These are phyloP conservation scores for Camptogramma bilineatum DNA, from an alignment of 2,888 invertebrate species.

Conservation along the genomic window DNA sequence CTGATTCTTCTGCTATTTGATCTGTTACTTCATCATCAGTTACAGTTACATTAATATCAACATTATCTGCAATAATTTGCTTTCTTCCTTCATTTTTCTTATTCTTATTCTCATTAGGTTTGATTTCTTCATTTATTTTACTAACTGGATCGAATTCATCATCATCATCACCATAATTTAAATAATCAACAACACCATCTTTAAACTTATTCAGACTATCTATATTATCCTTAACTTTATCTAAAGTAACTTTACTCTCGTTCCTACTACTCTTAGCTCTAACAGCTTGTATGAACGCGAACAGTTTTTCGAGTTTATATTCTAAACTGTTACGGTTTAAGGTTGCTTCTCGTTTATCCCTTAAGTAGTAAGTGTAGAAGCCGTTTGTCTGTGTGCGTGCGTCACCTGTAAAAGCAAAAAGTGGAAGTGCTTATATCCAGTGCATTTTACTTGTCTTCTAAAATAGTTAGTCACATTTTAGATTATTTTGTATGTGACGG, in stretches of 20 bases:
- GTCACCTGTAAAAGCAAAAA: constrained; percentile 58
- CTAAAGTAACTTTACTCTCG: constrained; percentile 24
- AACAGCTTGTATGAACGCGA: constrained; percentile 36
- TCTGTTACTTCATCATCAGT: constrained; percentile 25
- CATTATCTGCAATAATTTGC: constrained; percentile 3
- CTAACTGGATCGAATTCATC: not conserved
- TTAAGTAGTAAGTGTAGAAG: constrained; percentile 56
- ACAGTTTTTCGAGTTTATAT: constrained; percentile 36
- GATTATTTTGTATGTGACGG: too few relatives aligned
- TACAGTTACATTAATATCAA: constrained; percentile 3
- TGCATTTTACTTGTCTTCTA: constrained; percentile 11
- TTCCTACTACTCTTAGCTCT: constrained; percentile 20
- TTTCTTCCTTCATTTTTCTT: not conserved
- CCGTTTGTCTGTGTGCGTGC: constrained; percentile 48
- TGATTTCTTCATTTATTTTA: not conserved
- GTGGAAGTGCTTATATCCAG: constrained; percentile 30
- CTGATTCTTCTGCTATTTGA: constrained; percentile 38
- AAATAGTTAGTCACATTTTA: too few relatives aligned
- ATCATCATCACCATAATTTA: constrained; percentile 17
- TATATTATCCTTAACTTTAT: constrained; percentile 29
- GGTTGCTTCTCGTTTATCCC: constrained; percentile 35
- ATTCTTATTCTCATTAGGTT: not conserved
- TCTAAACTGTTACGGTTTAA: constrained; percentile 30
- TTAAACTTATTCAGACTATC: constrained; percentile 24
- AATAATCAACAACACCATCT: constrained; percentile 25